Evolutionary conservation across 2,113 vertebrate species (phyloP).

Genomic region (Craseonycteris thonglongyai): DNA sequence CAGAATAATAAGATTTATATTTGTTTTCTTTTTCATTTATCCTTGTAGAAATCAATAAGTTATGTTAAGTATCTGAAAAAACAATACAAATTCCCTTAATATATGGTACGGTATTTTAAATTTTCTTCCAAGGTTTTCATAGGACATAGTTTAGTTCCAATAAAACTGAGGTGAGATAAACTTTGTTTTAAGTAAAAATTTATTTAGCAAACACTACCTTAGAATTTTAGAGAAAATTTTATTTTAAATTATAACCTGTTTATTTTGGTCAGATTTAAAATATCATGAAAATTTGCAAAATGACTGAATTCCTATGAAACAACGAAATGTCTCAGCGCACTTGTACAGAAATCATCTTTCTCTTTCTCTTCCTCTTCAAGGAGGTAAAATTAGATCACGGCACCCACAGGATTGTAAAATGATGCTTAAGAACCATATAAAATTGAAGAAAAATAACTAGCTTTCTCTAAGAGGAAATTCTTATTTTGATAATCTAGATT

Average conservation of each 20-base stretch:
- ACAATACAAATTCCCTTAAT: not conserved
- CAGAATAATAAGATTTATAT: not conserved
- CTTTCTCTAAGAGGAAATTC: constrained; percentile 33
- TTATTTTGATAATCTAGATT: constrained; percentile 43
- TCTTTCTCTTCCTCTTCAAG: not conserved
- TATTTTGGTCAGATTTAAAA: not conserved
- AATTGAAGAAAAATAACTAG: not conserved
- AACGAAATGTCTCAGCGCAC: not conserved
- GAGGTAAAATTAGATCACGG: not conserved
- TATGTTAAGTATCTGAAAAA: not conserved
- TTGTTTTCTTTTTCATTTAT: not conserved
- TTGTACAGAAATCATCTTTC: not conserved
- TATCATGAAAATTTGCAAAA: not conserved
- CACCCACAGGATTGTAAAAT: not conserved
- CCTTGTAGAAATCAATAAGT: not conserved
- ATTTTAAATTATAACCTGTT: not conserved
- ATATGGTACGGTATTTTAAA: not conserved
- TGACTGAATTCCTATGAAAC: not conserved
- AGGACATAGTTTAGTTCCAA: not conserved
- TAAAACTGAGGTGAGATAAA: not conserved
- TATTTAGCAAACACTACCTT: constrained; percentile 1
- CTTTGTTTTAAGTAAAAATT: not conserved
- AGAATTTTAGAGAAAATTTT: not conserved
- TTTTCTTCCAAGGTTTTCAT: not conserved
- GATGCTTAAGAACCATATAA: not conserved